A percentile compares a stretch with the other conserved stretches of the same genome.
These are phyloP conservation scores for Valencia hispanica DNA, from an alignment of 2,797 vertebrate species.

Conservation along the genomic window DNA sequence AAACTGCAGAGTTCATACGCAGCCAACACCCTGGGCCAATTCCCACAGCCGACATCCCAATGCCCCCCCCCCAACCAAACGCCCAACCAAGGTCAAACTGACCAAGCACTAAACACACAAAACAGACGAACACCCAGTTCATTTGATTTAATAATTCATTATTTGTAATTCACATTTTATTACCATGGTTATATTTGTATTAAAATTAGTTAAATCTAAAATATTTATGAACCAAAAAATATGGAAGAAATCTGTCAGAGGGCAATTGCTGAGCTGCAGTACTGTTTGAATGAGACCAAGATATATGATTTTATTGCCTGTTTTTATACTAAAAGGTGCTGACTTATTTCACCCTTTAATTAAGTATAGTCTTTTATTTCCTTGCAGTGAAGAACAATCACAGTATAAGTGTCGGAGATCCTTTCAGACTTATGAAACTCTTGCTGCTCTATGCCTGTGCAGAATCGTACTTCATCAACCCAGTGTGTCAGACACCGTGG, in stretches of 20 bases:
- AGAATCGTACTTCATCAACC: conserved; percentile 49
- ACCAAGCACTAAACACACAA: no score
- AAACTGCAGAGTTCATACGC: no score
- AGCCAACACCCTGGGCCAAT: no score
- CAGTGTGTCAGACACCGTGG: conserved; percentile 61
- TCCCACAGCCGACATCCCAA: no score
- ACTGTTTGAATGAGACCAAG: neutral
- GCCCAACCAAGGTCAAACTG: no score
- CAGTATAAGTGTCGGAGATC: conserved; percentile 4
- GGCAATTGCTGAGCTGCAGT: neutral
- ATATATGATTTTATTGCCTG: neutral
- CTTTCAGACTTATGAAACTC: conserved; percentile 18
- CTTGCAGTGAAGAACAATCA: neutral
- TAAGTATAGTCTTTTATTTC: neutral
- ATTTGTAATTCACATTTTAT: neutral
- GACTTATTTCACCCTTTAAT: neutral
- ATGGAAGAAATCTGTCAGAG: neutral
- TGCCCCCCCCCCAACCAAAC: no score
- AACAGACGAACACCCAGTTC: neutral
- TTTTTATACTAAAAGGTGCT: conserved; percentile 2
- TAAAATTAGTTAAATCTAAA: neutral
- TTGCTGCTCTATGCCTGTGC: conserved; percentile 28
- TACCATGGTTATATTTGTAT: neutral
- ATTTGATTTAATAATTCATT: neutral
- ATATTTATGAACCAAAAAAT: neutral